phyloP scores from a whole-genome alignment of 2,113 vertebrate genomes.

The Loxodonta africana region DNA sequence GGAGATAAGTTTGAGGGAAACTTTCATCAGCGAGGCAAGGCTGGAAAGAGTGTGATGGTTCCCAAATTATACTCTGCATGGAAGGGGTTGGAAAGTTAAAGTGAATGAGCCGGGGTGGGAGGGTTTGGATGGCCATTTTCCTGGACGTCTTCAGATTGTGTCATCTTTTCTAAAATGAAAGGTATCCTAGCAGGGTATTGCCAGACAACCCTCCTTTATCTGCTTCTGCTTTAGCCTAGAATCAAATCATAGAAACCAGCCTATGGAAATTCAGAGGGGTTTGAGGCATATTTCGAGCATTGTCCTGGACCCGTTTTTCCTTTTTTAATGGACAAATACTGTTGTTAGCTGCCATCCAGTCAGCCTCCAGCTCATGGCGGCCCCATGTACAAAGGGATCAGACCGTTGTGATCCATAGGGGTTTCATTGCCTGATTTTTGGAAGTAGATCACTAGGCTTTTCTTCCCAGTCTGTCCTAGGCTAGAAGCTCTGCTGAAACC shows the following conservation, averaged over 20 bases:
- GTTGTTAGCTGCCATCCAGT: background rate
- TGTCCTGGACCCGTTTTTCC: background rate
- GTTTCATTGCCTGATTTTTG: background rate
- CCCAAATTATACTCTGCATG: background rate
- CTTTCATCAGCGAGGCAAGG: background rate
- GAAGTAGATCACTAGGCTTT: background rate
- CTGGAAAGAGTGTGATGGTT: background rate
- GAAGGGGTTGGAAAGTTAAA: background rate
- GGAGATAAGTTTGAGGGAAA: background rate
- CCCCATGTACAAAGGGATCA: background rate
- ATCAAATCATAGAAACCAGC: background rate
- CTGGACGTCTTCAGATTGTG: background rate
- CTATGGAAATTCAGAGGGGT: background rate
- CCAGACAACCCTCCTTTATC: background rate
- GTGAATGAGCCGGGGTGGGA: accelerated
- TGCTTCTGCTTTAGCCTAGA: background rate
- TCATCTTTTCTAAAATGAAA: background rate
- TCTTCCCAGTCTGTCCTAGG: background rate
- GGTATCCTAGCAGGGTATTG: background rate
- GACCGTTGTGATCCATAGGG: background rate
- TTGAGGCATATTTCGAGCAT: background rate
- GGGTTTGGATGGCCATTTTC: background rate
- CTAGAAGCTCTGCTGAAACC: background rate
- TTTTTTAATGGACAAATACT: background rate
- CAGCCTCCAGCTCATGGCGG: background rate